Evolutionary conservation across 1,140 invertebrate species (phyloP).

Genomic region (Artemia franciscana): DNA sequence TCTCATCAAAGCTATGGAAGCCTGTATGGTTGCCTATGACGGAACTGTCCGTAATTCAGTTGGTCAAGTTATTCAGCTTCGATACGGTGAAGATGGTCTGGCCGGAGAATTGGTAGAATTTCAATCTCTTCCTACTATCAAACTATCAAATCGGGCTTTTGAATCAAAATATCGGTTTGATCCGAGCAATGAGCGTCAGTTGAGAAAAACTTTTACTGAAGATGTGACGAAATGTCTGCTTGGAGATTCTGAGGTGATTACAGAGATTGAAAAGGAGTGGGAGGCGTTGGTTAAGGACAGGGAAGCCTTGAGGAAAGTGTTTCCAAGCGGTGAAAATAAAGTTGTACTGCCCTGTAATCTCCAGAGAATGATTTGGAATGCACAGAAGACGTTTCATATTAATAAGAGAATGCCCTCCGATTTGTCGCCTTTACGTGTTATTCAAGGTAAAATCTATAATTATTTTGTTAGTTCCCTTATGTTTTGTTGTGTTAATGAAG

Average conservation of each 20-base stretch:
- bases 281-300: conserved; percentile 72
- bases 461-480: no score
- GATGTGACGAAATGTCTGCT: conserved; percentile 82
- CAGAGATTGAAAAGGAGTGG: conserved; percentile 86
- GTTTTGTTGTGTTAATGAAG: no score
- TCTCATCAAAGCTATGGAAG: conserved; percentile 99
- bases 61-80: conserved; percentile 85
- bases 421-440: conserved; percentile 73
- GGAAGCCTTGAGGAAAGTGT: conserved; percentile 43
- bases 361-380: conserved; percentile 98
- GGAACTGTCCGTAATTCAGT: conserved; percentile 88
- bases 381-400: conserved; percentile 98
- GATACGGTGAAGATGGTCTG: conserved; percentile 93
- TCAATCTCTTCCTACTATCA: conserved; percentile 80
- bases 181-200: conserved; percentile 70
- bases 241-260: conserved; percentile 70
- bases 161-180: conserved; percentile 92
- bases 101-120: conserved; percentile 90
- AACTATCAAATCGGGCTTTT: conserved; percentile 83
- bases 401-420: conserved; percentile 80
- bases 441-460: conserved; percentile 45
- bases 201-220: conserved; percentile 74
- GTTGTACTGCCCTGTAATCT: conserved; percentile 91
- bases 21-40: conserved; percentile 96
- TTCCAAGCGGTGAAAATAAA: conserved; percentile 37